These are phyloP conservation scores for Helobdella robusta DNA, from an alignment of 2,888 invertebrate species.

Conservation along the genomic window DNA sequence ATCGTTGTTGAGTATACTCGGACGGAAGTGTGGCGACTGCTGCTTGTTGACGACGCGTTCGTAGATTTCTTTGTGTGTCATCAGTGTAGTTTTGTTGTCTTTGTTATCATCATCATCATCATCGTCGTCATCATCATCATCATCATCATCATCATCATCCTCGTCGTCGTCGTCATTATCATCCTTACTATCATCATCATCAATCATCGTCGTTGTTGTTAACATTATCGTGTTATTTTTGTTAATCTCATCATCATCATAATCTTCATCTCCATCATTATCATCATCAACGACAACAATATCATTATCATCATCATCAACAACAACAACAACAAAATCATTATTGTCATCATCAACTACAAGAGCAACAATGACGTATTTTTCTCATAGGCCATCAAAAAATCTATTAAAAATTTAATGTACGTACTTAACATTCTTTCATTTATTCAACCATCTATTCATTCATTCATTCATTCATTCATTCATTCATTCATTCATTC, in stretches of 20 bases:
- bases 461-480: no score
- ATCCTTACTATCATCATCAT: constrained; percentile 26
- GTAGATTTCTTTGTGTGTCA: constrained; percentile 61
- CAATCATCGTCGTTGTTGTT: not conserved
- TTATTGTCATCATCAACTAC: not conserved
- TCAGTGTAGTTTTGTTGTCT: not conserved
- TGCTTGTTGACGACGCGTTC: constrained; percentile 61
- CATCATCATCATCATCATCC: constrained; percentile 29
- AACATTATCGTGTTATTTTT: constrained; percentile 8
- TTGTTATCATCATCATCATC: constrained; percentile 26
- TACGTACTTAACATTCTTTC: no score
- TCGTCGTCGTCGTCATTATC: constrained; percentile 30
- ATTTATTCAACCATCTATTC: no score
- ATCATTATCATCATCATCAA: not conserved
- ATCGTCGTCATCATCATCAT: constrained; percentile 30
- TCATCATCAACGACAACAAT: not conserved
- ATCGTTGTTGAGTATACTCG: constrained; percentile 56
- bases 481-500: no score
- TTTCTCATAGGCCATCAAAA: no score
- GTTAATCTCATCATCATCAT: constrained; percentile 16
- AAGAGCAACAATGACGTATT: not conserved
- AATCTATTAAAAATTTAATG: no score
- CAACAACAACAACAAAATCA: not conserved
- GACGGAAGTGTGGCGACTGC: constrained; percentile 65
- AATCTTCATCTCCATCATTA: not conserved